Evolutionary conservation across 2,113 vertebrate genomes (phyloP).

Genomic region (Lepidothrix coronata): DNA sequence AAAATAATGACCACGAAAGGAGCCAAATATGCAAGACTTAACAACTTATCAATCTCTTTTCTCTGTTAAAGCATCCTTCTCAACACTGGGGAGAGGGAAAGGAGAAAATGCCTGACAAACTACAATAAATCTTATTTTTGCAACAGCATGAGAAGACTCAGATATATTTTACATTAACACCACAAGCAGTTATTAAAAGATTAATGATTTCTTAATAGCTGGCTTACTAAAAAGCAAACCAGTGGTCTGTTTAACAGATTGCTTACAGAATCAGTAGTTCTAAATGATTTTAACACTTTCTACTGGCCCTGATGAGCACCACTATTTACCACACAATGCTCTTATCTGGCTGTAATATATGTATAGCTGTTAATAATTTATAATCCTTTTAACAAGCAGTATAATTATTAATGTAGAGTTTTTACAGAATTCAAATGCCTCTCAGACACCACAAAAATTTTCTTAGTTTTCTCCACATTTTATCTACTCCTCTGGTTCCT

Average conservation of each 20-base stretch:
- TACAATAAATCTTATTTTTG: background rate
- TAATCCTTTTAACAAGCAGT: background rate
- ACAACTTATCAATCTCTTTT: background rate
- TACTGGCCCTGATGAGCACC: background rate
- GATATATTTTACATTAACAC: background rate
- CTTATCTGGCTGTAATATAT: background rate
- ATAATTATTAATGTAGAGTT: background rate
- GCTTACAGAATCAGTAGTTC: background rate
- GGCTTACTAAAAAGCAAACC: background rate
- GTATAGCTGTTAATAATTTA: background rate
- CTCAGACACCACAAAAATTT: background rate
- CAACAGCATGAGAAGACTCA: background rate
- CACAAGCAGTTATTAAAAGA: background rate
- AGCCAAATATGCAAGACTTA: background rate
- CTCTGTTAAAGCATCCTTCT: background rate
- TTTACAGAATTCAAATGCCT: background rate
- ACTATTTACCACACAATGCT: background rate
- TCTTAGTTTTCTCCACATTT: background rate
- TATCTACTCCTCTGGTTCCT: background rate
- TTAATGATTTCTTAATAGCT: background rate
- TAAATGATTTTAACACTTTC: background rate
- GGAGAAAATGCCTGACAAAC: background rate
- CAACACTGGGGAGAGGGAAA: rapidly evolving
- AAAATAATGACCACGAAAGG: background rate
- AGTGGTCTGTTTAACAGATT: background rate